Conservation (phyloP, 2,888 invertebrate species). For the Epsilonema sp. region DNA sequence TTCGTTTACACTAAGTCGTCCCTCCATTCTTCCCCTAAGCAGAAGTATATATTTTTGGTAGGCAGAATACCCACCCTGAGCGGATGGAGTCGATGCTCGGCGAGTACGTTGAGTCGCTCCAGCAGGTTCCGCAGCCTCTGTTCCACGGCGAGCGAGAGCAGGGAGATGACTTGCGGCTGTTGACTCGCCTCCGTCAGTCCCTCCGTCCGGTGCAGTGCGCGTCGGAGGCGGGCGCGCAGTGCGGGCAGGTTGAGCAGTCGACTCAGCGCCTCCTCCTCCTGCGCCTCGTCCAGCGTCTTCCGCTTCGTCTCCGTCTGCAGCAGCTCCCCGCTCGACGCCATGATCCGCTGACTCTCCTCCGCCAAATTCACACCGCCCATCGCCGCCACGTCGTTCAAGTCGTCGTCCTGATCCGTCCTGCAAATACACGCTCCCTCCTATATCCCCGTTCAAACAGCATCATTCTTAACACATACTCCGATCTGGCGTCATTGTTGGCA, state of each 20-base stretch:
- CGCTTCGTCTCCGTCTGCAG: slow-evolving; percentile 70
- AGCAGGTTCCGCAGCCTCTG: slow-evolving; percentile 72
- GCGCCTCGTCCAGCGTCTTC: too few species aligned
- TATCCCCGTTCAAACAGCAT: slow-evolving; percentile 40
- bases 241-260: slow-evolving; percentile 39
- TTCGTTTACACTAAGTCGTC: too few species aligned
- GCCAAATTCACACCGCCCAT: slow-evolving; percentile 96
- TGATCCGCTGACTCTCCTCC: slow-evolving; percentile 80
- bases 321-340: slow-evolving; percentile 61
- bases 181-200: slow-evolving; percentile 34
- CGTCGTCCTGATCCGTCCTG: slow-evolving; percentile 53
- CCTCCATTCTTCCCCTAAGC: too few species aligned
- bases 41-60: too few species aligned
- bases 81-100: slow-evolving; percentile 81
- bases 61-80: slow-evolving; percentile 59
- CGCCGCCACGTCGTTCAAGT: slow-evolving; percentile 93
- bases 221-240: slow-evolving; percentile 37
- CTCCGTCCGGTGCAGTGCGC: not conserved
- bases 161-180: slow-evolving; percentile 61
- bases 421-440: too few species aligned
- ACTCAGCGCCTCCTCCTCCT: slow-evolving; percentile 64
- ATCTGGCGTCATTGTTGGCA: too few species aligned
- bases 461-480: too few species aligned
- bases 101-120: slow-evolving; percentile 71
- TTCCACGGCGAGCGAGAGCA: slow-evolving; percentile 80